Evolutionary conservation across 1,140 invertebrate species (phyloP).

Genomic region (Wasmannia auropunctata): DNA sequence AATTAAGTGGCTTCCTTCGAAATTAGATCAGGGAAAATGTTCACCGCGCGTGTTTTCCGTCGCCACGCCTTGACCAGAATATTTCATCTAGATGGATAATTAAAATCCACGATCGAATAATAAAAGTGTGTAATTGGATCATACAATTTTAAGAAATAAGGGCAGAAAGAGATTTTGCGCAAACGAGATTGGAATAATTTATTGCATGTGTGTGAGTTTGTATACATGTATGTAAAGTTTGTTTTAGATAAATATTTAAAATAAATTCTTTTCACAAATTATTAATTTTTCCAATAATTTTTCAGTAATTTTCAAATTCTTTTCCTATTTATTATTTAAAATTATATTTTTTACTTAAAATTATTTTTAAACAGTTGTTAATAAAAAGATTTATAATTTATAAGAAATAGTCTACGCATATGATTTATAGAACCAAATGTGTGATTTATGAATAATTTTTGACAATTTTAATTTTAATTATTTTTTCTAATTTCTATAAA

Average conservation of each 20-base stretch:
- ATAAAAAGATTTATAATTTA: neutral
- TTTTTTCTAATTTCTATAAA: neutral
- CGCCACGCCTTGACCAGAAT: constrained; percentile 37
- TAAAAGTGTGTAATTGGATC: neutral
- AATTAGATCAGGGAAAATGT: constrained; percentile 81
- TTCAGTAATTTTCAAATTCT: neutral
- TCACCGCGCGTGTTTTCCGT: constrained; percentile 41
- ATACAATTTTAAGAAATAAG: constrained; percentile 10
- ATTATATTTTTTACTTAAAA: neutral
- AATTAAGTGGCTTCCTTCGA: constrained; percentile 83
- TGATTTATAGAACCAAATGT: neutral
- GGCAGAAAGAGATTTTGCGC: neutral
- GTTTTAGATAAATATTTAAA: neutral
- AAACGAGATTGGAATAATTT: neutral
- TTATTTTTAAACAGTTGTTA: neutral
- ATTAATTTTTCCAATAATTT: neutral
- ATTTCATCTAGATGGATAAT: constrained; percentile 25
- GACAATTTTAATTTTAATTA: neutral
- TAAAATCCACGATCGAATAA: constrained; percentile 7
- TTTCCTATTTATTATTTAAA: neutral
- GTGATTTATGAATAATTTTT: neutral
- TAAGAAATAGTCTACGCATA: neutral
- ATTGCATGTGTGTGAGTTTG: neutral
- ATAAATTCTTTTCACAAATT: neutral
- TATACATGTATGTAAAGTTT: neutral